These are phyloP conservation scores for Engystomops pustulosus DNA, from an alignment of 2,113 vertebrate species.

Conservation along the genomic window DNA sequence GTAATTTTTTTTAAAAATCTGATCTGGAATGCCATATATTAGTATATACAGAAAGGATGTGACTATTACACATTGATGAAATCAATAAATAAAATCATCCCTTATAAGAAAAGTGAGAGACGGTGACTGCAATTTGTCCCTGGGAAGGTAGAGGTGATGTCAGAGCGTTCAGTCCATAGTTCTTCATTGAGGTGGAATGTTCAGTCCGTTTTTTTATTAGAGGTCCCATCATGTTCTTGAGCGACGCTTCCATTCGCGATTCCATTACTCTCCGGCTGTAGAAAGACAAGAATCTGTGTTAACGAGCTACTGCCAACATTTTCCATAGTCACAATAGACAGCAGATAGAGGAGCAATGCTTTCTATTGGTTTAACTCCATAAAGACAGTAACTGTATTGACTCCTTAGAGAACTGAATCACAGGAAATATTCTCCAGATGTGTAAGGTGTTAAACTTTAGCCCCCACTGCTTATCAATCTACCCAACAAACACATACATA, in stretches of 20 bases:
- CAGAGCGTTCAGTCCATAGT: neutral
- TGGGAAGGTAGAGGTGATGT: neutral
- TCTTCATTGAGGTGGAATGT: neutral
- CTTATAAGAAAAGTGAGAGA: neutral
- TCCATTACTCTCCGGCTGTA: constrained; percentile 71
- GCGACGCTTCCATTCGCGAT: constrained; percentile 65
- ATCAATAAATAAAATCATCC: constrained; percentile 37
- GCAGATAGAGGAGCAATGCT: too few relatives aligned
- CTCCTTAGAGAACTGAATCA: too few relatives aligned
- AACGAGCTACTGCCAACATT: too few relatives aligned
- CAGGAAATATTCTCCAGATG: too few relatives aligned
- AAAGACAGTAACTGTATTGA: too few relatives aligned
- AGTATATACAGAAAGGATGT: constrained; percentile 23
- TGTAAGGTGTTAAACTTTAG: too few relatives aligned
- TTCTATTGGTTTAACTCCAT: too few relatives aligned
- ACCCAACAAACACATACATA: too few relatives aligned
- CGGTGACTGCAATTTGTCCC: too few relatives aligned
- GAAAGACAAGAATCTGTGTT: constrained; percentile 44
- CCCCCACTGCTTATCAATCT: too few relatives aligned
- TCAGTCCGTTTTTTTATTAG: constrained; percentile 84
- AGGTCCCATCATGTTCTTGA: constrained; percentile 64
- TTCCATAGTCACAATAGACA: too few relatives aligned
- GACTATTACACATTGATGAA: neutral
- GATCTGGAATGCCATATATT: constrained; percentile 49
- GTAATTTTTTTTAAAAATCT: constrained; percentile 10